phyloP scores from a whole-genome alignment of 2,888 invertebrate genomes.

The Gryllus longicercus region DNA sequence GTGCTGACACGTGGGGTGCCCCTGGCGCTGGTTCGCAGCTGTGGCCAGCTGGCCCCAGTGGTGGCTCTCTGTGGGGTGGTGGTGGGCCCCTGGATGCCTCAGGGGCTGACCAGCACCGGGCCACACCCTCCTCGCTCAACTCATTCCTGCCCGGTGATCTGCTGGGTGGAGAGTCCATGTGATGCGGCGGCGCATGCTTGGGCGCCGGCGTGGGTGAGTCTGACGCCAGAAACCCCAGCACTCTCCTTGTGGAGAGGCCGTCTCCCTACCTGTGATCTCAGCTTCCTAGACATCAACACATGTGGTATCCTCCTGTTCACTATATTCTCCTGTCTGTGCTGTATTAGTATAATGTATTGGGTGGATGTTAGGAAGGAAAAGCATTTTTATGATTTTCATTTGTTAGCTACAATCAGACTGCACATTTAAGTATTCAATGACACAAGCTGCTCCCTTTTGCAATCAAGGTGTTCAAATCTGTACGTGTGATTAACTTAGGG shows the following conservation, averaged over 20 bases:
- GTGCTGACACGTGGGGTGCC: conserved; percentile 40
- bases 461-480: conserved; percentile 36
- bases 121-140: conserved; percentile 80
- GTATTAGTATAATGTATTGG: conserved; percentile 44
- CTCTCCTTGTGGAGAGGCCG: conserved; percentile 26
- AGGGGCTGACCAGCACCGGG: conserved; percentile 64
- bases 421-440: conserved; percentile 41
- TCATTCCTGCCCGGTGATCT: conserved; percentile 84
- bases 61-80: conserved; percentile 50
- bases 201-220: background rate
- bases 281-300: conserved; percentile 43
- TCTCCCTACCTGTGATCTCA: conserved; percentile 45
- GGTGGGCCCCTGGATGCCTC: conserved; percentile 47
- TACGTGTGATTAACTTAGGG: conserved; percentile 9
- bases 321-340: conserved; percentile 30
- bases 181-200: conserved; percentile 11
- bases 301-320: conserved; percentile 32
- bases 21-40: conserved; percentile 48
- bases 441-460: conserved; percentile 31
- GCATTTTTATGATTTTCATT: conserved; percentile 21
- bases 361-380: conserved; percentile 18
- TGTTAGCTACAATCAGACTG: conserved; percentile 46
- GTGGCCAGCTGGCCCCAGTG: conserved; percentile 60
- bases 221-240: background rate
- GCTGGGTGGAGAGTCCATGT: conserved; percentile 83